Conservation (phyloP, 2,888 invertebrate species). For the Sisyra terminalis region DNA sequence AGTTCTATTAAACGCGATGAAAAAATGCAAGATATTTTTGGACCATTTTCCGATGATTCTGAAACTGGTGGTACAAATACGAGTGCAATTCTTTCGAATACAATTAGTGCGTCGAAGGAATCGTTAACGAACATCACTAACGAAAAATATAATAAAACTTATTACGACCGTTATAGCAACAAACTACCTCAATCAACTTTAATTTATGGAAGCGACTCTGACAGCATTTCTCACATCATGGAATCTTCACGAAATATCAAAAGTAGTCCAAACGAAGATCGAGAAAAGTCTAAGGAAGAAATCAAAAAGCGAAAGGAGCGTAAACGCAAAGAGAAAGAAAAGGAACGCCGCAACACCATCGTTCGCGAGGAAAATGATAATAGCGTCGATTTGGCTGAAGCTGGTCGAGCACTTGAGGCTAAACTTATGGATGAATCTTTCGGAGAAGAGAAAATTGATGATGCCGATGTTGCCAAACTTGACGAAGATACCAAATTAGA, state of each 20-base stretch:
- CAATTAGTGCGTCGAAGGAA: constrained; percentile 12
- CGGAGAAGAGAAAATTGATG: constrained; percentile 22
- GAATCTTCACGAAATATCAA: constrained; percentile 17
- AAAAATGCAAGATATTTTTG: constrained; percentile 80
- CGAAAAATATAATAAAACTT: constrained; percentile 20
- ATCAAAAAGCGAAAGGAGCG: constrained; percentile 42
- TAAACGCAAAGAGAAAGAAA: constrained; percentile 39
- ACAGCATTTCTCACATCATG: constrained; percentile 15
- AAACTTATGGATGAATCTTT: constrained; percentile 50
- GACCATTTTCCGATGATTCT: constrained; percentile 61
- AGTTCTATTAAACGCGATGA: constrained; percentile 43
- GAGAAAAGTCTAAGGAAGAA: constrained; percentile 32
- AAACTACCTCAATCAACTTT: constrained; percentile 11
- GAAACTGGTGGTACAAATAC: constrained; percentile 23
- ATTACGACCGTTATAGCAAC: constrained; percentile 16
- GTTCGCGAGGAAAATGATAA: constrained; percentile 49
- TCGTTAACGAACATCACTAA: constrained; percentile 14
- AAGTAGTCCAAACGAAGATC: constrained; percentile 21
- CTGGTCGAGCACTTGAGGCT: constrained; percentile 67
- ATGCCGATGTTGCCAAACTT: constrained; percentile 21
- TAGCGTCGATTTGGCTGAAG: constrained; percentile 65
- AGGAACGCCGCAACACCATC: constrained; percentile 26
- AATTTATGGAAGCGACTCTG: constrained; percentile 36
- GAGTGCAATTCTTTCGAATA: constrained; percentile 10
- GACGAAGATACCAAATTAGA: constrained; percentile 11